A percentile compares a stretch with the other conserved stretches of the same genome.
phyloP scores from a whole-genome alignment of 2,888 invertebrate genomes.

The Ormyrus nitidulus region DNA sequence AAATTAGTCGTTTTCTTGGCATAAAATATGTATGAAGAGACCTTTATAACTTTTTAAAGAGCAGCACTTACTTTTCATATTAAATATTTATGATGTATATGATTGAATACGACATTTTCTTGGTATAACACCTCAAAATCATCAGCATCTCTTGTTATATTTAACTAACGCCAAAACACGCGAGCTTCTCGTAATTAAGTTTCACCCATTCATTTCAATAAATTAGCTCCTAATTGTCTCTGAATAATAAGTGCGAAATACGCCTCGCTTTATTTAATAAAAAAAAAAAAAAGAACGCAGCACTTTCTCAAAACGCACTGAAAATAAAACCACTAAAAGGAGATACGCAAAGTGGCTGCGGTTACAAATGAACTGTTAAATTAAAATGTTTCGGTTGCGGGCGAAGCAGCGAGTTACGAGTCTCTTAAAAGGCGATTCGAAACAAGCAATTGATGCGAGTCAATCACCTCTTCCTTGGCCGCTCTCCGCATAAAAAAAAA shows the following conservation, averaged over 20 bases:
- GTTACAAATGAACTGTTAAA: constrained; percentile 49
- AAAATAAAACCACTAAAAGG: constrained; percentile 21
- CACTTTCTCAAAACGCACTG: not conserved
- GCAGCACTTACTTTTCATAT: not conserved
- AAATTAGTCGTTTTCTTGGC: constrained; percentile 1
- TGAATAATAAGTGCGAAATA: not conserved
- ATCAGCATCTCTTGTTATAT: not conserved
- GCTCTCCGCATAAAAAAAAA: not conserved
- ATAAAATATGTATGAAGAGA: constrained; percentile 2
- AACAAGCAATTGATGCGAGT: constrained; percentile 39
- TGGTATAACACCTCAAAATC: not conserved
- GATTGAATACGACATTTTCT: not conserved
- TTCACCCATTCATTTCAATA: constrained; percentile 20
- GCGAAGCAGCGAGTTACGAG: constrained; percentile 1
- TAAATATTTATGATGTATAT: constrained; percentile 14
- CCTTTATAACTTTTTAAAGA: not conserved
- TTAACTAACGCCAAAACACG: constrained; percentile 4
- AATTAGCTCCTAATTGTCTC: constrained; percentile 24
- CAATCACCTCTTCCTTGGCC: constrained; percentile 25
- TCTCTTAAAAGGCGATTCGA: constrained; percentile 10
- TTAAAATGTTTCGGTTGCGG: constrained; percentile 47
- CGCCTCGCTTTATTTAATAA: not conserved
- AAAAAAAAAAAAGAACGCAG: too few species aligned
- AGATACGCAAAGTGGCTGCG: constrained; percentile 36
- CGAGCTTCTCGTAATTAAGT: constrained; percentile 6